Base-by-base conservation (phyloP, 2,797 vertebrate species). In the Falco peregrinus region DNA sequence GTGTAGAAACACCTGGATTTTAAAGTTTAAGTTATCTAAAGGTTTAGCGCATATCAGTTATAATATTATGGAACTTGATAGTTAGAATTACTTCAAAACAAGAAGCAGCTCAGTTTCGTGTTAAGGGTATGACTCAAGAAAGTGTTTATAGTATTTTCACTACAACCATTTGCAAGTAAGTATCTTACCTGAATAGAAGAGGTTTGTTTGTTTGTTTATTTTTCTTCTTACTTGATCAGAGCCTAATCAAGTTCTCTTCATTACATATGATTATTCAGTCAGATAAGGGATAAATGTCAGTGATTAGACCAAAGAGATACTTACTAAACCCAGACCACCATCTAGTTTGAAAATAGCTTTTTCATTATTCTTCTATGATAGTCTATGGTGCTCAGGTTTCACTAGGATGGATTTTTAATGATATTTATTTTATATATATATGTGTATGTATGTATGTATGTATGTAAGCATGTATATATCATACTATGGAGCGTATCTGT, bases 381-480 rank as follows among this genome's bases (percentile, higher is more conserved):
- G 9, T 26, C 35, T 57, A 10, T 39, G 69, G 7, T 31, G 8
- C 16, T 93, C 22, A 88, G 10, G 15, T 77, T 83, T 80, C 37
- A 51, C 77, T 37, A 64, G 28, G 22, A 53, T 11, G 77, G 87
- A 63, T 25, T 5, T 88, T 56, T 71, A n/a, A 50, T 37, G 3
- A 41, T 35, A 13, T 39, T 80, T 92, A 47, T 69, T 74, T 35
- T 5, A 7, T 13, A 37, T 4, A 16, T 18, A 18, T 28, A 18
- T 22, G 20, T 35, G 35, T 35, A 35, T 13, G 31, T 4, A 16
- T 18, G 15, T 28, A 18, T 22, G 20, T 21, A 21, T 21, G 29
- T 10, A 19, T 4, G 1, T 18, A 2, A n/a, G 6, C 16, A 8
- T 11, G 33, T 33, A 7, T 11, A 29, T 33, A 7, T 24, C 13